Base-by-base conservation (phyloP, 2,888 invertebrate genomes). In the Pemphredon lugubris region DNA sequence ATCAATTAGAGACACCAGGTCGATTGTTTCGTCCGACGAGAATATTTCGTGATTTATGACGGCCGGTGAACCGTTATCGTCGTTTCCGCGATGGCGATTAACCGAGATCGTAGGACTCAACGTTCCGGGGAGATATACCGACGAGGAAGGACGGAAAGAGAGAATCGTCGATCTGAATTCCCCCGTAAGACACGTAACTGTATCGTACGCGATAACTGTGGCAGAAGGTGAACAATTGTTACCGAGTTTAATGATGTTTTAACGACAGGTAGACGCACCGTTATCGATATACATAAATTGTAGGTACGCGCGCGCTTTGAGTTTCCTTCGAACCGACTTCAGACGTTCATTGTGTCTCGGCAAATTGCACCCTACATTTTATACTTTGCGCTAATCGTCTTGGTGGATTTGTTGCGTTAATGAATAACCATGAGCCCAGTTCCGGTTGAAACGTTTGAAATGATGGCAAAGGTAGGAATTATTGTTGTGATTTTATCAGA, bases 151-250 rank as follows among this genome's bases (percentile, higher is more conserved):
- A 7, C 11, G 4, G 4, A 34, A 16, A 26, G 39, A 37, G 59
- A 48, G 55, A 77, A 67, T 63, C 57, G 47, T n/a, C 59, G 63
- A 79, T 77, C 65, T 50, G 55, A 50, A 79, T 80, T 77, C 68
- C n/a, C n/a, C n/a, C 64, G 18, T 48, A 50, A 57, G 59, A 57
- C 55, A 20, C 39, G 61, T 75, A 79, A 79, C 75, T 61, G 79
- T 77, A 75, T 30, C 59, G 79, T 77, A 75, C 23, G 78, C 55
- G 20, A 57, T 64, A 72, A 72, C 48, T 65, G 76, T 61, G 76
- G 72, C 63, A 68, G 37, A 50, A 68, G 73, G 67, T 67, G 79
- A 72, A 72, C 72, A 72, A 79, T 79, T 63, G 59, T 60, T 37
- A 47, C 59, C 63, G 59, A 40, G 51, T 59, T 79, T 77, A 77